These are phyloP conservation scores for Holothuria leucospilota DNA, from an alignment of 53 echinoderm and acorn worm genomes.

Conservation along the genomic window DNA sequence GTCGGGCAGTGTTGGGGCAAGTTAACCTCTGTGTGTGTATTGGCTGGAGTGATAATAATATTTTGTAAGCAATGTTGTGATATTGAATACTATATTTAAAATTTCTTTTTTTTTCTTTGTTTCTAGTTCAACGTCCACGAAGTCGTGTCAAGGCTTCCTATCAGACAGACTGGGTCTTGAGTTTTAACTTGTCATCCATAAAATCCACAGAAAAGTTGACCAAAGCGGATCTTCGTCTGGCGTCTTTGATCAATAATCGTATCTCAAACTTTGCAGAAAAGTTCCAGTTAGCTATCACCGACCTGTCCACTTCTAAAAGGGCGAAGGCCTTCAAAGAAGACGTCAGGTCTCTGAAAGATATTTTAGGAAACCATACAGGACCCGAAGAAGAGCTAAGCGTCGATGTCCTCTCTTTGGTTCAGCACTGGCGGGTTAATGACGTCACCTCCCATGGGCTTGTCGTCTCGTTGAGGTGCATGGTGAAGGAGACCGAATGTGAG, in stretches of 20 bases:
- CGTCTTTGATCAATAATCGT: constrained; percentile 41
- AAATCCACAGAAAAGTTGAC: constrained; percentile 76
- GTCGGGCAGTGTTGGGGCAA: too few relatives aligned
- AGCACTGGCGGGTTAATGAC: constrained; percentile 30
- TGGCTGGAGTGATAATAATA: too few relatives aligned
- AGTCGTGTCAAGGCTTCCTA: constrained; percentile 7
- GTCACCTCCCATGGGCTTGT: neutral
- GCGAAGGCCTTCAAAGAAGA: constrained; percentile 26
- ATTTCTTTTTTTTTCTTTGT: neutral
- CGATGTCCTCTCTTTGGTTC: constrained; percentile 56
- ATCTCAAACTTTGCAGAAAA: constrained; percentile 7
- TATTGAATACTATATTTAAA: neutral
- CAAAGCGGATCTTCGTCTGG: constrained; percentile 81
- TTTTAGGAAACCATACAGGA: constrained; percentile 17
- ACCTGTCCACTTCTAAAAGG: neutral
- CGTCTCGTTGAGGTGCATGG: constrained; percentile 18
- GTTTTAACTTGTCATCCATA: constrained; percentile 75
- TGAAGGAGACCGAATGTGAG: neutral
- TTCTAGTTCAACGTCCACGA: constrained; percentile 20
- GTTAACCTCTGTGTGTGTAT: too few relatives aligned
- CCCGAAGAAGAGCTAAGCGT: constrained; percentile 41
- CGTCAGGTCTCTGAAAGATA: neutral
- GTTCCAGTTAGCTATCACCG: constrained; percentile 8
- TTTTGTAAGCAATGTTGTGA: too few relatives aligned
- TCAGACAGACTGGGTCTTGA: constrained; percentile 31